These are phyloP conservation scores for Trissolcus brochymenae DNA, from an alignment of 2,888 invertebrate species.

Conservation along the genomic window DNA sequence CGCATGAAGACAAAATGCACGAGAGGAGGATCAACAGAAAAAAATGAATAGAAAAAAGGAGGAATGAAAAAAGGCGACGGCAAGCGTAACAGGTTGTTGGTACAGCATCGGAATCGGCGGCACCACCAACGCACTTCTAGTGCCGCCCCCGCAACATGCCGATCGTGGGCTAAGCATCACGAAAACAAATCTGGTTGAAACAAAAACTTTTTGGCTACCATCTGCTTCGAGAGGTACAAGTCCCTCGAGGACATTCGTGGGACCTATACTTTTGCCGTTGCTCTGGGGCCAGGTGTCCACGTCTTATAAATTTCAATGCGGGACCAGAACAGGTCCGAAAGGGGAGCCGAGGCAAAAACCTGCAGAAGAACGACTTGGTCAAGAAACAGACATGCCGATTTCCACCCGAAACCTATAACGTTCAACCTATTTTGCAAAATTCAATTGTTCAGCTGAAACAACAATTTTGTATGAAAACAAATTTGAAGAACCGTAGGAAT, in stretches of 20 bases:
- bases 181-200: constrained; percentile 71
- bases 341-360: constrained; percentile 61
- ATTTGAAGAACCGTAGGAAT: no score
- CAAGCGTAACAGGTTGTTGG: constrained; percentile 57
- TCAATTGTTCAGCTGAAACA: no score
- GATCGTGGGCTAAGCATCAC: constrained; percentile 59
- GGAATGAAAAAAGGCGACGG: constrained; percentile 38
- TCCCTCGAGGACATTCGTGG: constrained; percentile 51
- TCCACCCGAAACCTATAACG: constrained; percentile 29
- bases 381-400: constrained; percentile 40
- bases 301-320: constrained; percentile 70
- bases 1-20: constrained; percentile 44
- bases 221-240: constrained; percentile 62
- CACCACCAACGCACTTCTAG: constrained; percentile 53
- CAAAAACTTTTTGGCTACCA: constrained; percentile 67
- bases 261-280: constrained; percentile 59
- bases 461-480: no score
- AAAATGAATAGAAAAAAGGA: constrained; percentile 24
- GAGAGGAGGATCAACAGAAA: constrained; percentile 16
- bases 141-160: constrained; percentile 51
- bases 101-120: constrained; percentile 49
- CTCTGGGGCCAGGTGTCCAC: constrained; percentile 69
- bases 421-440: constrained; percentile 21
- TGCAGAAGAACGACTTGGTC: constrained; percentile 51
- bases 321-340: constrained; percentile 52